These are phyloP conservation scores for Drosophila cardini DNA, from an alignment of 1,140 invertebrate genomes.

Conservation along the genomic window DNA sequence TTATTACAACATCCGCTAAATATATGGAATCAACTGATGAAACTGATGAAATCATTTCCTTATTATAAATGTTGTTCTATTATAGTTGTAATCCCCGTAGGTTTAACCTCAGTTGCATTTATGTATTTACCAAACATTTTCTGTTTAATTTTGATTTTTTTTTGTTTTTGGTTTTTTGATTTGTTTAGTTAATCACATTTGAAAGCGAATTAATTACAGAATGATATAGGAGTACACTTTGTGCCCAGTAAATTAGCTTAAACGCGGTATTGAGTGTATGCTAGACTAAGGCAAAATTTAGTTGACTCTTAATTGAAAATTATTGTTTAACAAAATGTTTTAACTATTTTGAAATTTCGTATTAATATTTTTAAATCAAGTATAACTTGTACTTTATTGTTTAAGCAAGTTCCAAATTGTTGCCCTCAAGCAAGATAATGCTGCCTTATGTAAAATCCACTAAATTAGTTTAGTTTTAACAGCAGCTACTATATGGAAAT, in stretches of 20 bases:
- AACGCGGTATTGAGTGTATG: conserved; percentile 69
- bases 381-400: conserved; percentile 31
- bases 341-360: conserved; percentile 64
- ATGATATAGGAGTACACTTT: conserved; percentile 8
- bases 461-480: conserved; percentile 44
- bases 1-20: too few relatives aligned
- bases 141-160: conserved; percentile 29
- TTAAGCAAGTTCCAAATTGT: conserved; percentile 51
- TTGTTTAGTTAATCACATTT: conserved; percentile 5
- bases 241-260: conserved; percentile 60
- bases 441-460: conserved; percentile 80
- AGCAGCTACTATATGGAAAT: conserved; percentile 16
- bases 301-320: conserved; percentile 39
- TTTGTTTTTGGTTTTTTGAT: conserved; percentile 16
- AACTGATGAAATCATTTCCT: too few relatives aligned
- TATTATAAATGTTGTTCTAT: too few relatives aligned
- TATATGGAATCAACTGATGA: too few relatives aligned
- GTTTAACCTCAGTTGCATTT: conserved; percentile 76
- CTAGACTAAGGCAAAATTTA: conserved; percentile 46
- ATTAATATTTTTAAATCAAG: background rate
- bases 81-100: conserved; percentile 36
- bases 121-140: conserved; percentile 35
- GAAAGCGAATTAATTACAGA: conserved; percentile 17
- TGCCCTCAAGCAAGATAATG: conserved; percentile 48
- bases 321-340: conserved; percentile 77